A percentile compares a stretch with the other conserved stretches of the same genome.
These are phyloP conservation scores for Phalacrocorax pelagicus DNA, from an alignment of 2,113 vertebrate species.

Conservation along the genomic window DNA sequence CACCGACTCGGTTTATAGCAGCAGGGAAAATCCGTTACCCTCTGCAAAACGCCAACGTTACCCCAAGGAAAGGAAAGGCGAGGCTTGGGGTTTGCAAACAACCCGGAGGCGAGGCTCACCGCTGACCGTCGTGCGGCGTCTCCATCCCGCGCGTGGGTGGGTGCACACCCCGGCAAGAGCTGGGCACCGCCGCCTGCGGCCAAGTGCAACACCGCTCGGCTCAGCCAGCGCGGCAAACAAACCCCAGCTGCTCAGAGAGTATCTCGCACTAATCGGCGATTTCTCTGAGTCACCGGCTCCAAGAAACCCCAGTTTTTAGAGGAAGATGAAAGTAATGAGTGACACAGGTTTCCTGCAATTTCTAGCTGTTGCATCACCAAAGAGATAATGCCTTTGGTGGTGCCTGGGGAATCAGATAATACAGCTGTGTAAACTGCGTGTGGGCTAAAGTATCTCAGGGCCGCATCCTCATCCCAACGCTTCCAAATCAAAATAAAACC, in stretches of 20 bases:
- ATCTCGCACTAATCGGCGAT: neutral
- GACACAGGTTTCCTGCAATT: conserved; percentile 28
- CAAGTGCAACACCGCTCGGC: neutral
- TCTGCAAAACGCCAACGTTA: neutral
- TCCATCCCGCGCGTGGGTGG: neutral
- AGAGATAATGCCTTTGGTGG: neutral
- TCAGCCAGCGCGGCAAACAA: neutral
- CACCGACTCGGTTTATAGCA: neutral
- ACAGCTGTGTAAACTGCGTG: conserved; percentile 75
- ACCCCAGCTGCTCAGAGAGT: neutral
- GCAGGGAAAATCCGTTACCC: neutral
- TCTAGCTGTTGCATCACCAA: conserved; percentile 8
- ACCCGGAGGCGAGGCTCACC: neutral
- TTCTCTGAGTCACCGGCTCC: neutral
- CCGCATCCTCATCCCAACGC: conserved; percentile 14
- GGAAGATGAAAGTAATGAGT: conserved; percentile 22
- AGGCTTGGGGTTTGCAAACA: neutral
- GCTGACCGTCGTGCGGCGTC: accelerated
- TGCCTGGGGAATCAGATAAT: neutral
- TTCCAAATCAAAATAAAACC: conserved; percentile 33
- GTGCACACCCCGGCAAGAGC: neutral
- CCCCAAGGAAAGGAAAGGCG: neutral
- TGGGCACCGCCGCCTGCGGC: neutral
- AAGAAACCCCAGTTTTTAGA: neutral
- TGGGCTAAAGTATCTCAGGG: conserved; percentile 52